These are phyloP conservation scores for Malurus cyaneus DNA, from an alignment of 2,113 vertebrate genomes.

Conservation along the genomic window DNA sequence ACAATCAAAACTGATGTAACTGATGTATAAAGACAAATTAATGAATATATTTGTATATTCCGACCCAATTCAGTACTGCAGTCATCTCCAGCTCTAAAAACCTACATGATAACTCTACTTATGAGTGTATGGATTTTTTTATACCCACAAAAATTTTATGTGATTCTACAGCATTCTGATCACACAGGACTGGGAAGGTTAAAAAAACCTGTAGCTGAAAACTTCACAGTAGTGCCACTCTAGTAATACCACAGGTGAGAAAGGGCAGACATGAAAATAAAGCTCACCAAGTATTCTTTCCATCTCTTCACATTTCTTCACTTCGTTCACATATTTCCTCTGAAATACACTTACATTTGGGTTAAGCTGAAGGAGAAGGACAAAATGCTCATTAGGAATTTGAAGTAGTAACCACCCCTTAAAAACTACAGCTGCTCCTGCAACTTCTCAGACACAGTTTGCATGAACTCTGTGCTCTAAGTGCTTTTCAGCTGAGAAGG, in stretches of 20 bases:
- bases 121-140: neutral
- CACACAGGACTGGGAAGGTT: neutral
- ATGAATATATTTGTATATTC: neutral
- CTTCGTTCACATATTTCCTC: slow-evolving; percentile 94
- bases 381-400: neutral
- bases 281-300: slow-evolving; percentile 92
- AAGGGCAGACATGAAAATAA: neutral
- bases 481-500: neutral
- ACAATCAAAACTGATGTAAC: neutral
- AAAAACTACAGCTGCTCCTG: neutral
- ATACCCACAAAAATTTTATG: accelerated
- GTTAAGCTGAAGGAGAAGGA: slow-evolving; percentile 84
- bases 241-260: neutral
- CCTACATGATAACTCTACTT: neutral
- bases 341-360: slow-evolving; percentile 92
- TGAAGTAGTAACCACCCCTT: neutral
- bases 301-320: slow-evolving; percentile 96
- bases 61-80: neutral
- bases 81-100: neutral
- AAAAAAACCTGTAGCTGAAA: neutral
- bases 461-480: neutral
- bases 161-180: neutral
- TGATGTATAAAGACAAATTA: neutral
- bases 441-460: neutral
- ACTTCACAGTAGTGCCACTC: neutral